Conservation (phyloP, 2,888 invertebrate genomes). For the Scaptomyza polygonia region DNA sequence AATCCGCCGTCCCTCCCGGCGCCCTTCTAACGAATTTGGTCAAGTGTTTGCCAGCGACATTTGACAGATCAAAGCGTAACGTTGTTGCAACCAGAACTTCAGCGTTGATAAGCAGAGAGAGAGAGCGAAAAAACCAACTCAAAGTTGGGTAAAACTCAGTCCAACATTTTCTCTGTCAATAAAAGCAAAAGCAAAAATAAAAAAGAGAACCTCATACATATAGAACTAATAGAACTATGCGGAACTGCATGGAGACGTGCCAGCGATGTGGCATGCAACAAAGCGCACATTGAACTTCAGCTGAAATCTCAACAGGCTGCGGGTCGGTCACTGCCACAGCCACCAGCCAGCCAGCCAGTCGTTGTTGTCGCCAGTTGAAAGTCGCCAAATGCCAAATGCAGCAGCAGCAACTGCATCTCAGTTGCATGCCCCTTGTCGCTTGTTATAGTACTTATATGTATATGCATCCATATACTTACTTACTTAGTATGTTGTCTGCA, state of each 20-base stretch:
- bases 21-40: constrained; percentile 18
- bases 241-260: constrained; percentile 50
- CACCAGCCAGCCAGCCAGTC: constrained; percentile 11
- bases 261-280: constrained; percentile 45
- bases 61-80: constrained; percentile 21
- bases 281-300: constrained; percentile 66
- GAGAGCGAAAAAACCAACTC: no score
- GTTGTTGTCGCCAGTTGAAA: not conserved
- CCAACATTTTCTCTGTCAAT: not conserved
- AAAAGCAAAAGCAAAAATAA: not conserved
- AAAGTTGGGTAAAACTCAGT: no score
- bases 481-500: constrained; percentile 18
- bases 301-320: constrained; percentile 59
- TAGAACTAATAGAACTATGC: constrained; percentile 49
- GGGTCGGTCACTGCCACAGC: constrained; percentile 67
- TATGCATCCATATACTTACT: constrained; percentile 20
- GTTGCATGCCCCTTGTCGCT: constrained; percentile 25
- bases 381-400: constrained; percentile 61
- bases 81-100: constrained; percentile 13
- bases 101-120: constrained; percentile 9
- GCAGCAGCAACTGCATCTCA: constrained; percentile 3
- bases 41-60: constrained; percentile 37
- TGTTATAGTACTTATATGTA: constrained; percentile 16
- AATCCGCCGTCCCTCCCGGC: not conserved
- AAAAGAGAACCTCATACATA: not conserved